Evolutionary conservation across 2,888 invertebrate species (phyloP), one percentile per base, ranked within the genome.

Genomic region (Cheilosia grossa): DNA sequence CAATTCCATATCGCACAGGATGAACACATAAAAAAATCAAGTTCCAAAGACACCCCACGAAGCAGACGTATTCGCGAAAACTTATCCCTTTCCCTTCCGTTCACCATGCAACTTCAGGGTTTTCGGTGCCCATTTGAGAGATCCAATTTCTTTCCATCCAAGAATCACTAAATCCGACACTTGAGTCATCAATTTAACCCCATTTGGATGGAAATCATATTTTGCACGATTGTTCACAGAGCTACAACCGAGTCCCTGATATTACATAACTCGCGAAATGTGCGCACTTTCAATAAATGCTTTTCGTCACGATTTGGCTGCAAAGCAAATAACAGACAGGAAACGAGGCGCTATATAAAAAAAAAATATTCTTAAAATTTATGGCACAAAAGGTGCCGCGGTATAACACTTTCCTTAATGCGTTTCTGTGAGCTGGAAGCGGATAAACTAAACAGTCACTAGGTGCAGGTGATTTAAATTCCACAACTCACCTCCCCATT

Each of bases 131-230:
- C 10, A 37, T 53, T 56, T 30, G 7, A 6, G 13, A 51, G 59
- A 75, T 53, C 58, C 66, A 75, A 59, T 59, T 59, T 51, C 49
- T 30, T 58, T 75, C n/a, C 69, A 5, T 44, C 64, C 42, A 15
- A 56, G 37, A 74, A 24, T 21, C 63, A n/a, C 17, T 19, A 56
- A 56, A 58, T 40, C 66, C 21, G 51, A n/a, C 33, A 40, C 19
- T 66, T 21, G 30, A 75, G 51, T 56, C 66, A 66, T 67, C 75
- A 75, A 66, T 75, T 53, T 75, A 27, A 42, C 33, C 49, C 66
- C 66, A 66, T 75, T 66, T 67, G 49, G 58, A 58, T 67, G 59
- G 59, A 67, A 75, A 67, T 67, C 58, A 75, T 75, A 75, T 75
- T 66, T 66, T 66, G 33, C 56, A 44, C 53, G 63, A 63, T 37